These are phyloP conservation scores for Oxystoma pomonae DNA, from an alignment of 2,888 invertebrate genomes.

Conservation along the genomic window DNA sequence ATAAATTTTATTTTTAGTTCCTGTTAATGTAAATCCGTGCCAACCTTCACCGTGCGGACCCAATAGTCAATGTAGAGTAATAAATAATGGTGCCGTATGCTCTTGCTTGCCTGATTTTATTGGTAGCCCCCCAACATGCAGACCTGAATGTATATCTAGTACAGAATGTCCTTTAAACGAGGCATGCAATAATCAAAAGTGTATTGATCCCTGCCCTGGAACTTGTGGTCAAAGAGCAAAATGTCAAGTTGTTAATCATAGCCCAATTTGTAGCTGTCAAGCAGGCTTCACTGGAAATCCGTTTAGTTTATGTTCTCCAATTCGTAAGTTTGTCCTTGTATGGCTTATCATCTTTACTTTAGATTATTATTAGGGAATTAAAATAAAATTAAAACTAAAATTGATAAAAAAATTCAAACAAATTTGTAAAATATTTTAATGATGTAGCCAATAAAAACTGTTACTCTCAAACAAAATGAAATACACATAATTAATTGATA, in stretches of 20 bases:
- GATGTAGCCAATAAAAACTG: too few relatives aligned
- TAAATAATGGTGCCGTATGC: constrained; percentile 53
- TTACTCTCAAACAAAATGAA: too few relatives aligned
- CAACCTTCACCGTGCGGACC: constrained; percentile 59
- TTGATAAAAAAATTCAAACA: too few relatives aligned
- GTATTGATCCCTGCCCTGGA: constrained; percentile 80
- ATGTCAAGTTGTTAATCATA: constrained; percentile 74
- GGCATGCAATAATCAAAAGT: constrained; percentile 76
- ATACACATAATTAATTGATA: too few relatives aligned
- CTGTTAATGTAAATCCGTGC: constrained; percentile 46
- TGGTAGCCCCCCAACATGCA: constrained; percentile 64
- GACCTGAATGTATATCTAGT: constrained; percentile 77
- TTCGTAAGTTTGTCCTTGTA: constrained; percentile 33
- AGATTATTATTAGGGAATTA: background rate
- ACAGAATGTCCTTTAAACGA: constrained; percentile 72
- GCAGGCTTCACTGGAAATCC: constrained; percentile 59
- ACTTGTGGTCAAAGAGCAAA: constrained; percentile 73
- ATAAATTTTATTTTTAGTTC: constrained; percentile 17
- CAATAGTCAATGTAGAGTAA: constrained; percentile 70
- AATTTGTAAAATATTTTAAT: too few relatives aligned
- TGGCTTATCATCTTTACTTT: background rate
- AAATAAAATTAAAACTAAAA: too few relatives aligned
- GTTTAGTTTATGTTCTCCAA: constrained; percentile 46
- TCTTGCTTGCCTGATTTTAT: constrained; percentile 46
- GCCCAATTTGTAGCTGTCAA: constrained; percentile 57